phyloP scores from a whole-genome alignment of 2,797 vertebrate genomes.

The Scomberomorus guttatus region DNA sequence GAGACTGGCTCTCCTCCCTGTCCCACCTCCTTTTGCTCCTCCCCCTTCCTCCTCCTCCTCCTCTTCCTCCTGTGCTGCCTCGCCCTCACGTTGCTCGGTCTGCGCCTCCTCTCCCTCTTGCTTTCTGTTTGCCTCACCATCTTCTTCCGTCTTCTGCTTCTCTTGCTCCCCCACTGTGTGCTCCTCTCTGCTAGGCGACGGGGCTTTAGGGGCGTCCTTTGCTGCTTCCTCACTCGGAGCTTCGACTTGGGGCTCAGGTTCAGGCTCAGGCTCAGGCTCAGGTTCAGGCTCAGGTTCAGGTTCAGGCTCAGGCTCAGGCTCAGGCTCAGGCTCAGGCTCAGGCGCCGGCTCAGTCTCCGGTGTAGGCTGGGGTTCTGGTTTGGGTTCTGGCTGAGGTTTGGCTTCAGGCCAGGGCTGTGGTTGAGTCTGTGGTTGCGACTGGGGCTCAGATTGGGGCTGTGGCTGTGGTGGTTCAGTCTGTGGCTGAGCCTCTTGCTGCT shows the following conservation, averaged over 20 bases:
- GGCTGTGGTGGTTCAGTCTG: constrained; percentile 46
- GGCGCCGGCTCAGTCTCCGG: constrained; percentile 21
- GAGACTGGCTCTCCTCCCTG: constrained; percentile 91
- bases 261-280: not conserved
- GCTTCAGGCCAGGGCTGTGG: constrained; percentile 1
- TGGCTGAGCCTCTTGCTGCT: constrained; percentile 60
- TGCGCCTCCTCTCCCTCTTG: constrained; percentile 64
- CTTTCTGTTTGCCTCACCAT: constrained; percentile 48
- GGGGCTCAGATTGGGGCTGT: constrained; percentile 24
- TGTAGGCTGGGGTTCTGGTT: constrained; percentile 4
- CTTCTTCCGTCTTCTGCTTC: constrained; percentile 52
- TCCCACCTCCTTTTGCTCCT: constrained; percentile 83
- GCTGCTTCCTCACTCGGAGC: constrained; percentile 7
- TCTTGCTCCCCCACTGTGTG: constrained; percentile 54
- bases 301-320: constrained; percentile 13
- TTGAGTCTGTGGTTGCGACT: constrained; percentile 28
- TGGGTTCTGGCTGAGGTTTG: constrained; percentile 19
- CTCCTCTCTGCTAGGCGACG: constrained; percentile 54
- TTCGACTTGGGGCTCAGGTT: constrained; percentile 46
- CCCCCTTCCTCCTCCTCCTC: constrained; percentile 78
- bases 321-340: constrained; percentile 13
- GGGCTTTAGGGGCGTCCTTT: constrained; percentile 39
- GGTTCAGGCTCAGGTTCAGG: constrained; percentile 25
- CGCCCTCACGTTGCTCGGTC: constrained; percentile 27
- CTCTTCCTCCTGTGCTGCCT: constrained; percentile 61